Evolutionary conservation across 2,797 vertebrate genomes (phyloP).

Genomic region (Epinephelus awoara): DNA sequence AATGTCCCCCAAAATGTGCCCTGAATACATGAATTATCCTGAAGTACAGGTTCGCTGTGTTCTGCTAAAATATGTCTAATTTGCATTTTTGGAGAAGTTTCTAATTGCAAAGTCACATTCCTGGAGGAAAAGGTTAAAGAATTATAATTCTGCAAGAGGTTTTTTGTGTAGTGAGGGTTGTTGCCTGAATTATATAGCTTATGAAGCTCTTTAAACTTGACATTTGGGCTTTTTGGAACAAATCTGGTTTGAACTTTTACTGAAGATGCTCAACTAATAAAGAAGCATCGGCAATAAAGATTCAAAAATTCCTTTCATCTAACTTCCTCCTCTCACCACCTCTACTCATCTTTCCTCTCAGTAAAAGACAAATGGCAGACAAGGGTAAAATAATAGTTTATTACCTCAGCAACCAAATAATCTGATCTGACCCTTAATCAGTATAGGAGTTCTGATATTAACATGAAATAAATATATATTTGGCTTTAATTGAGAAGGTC

Average conservation of each 20-base stretch:
- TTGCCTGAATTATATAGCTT: conserved; percentile 13
- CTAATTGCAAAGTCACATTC: conserved; percentile 36
- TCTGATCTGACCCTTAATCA: conserved; percentile 29
- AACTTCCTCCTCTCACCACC: neutral
- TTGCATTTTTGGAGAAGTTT: conserved; percentile 51
- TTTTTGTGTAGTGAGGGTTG: conserved; percentile 20
- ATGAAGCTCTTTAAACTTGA: conserved; percentile 34
- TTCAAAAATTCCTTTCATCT: neutral
- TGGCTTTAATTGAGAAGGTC: conserved; percentile 23
- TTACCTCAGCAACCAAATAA: conserved; percentile 14
- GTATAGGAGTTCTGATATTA: conserved; percentile 18
- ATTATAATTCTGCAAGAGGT: conserved; percentile 5
- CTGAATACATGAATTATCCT: conserved; percentile 65
- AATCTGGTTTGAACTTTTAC: conserved; percentile 23
- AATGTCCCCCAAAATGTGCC: conserved; percentile 31
- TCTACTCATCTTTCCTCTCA: neutral
- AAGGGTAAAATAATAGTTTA: conserved; percentile 11
- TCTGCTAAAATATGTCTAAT: conserved; percentile 45
- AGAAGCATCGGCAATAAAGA: neutral
- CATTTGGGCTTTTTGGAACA: conserved; percentile 42
- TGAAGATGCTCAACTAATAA: conserved; percentile 8
- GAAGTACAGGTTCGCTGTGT: conserved; percentile 28
- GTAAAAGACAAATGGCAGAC: conserved; percentile 17
- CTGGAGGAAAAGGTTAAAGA: conserved; percentile 42
- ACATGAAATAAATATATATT: conserved; percentile 34